These are phyloP conservation scores for Drosophila cardini DNA, from an alignment of 1,140 invertebrate species.

Conservation along the genomic window DNA sequence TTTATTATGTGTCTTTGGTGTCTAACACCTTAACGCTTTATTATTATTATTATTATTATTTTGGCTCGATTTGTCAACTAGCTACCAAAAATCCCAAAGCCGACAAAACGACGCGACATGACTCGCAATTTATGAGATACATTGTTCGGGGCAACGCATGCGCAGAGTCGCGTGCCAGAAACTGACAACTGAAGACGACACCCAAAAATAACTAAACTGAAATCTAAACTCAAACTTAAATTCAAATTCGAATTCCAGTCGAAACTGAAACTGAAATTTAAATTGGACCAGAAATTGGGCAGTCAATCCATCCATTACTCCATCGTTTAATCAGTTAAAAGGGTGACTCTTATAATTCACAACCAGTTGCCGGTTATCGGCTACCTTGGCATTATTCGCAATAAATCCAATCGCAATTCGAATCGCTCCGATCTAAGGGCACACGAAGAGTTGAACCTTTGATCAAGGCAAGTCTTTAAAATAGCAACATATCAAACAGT, in stretches of 20 bases:
- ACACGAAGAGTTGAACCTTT: slow-evolving; percentile 8
- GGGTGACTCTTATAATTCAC: slow-evolving; percentile 51
- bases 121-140: slow-evolving; percentile 43
- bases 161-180: slow-evolving; percentile 63
- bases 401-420: slow-evolving; percentile 19
- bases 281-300: background rate
- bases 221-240: slow-evolving; percentile 22
- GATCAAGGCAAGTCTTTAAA: slow-evolving; percentile 5
- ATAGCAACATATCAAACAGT: background rate
- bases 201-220: slow-evolving; percentile 16
- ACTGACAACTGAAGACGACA: slow-evolving; percentile 2
- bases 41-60: slow-evolving; percentile 32
- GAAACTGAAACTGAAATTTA: background rate
- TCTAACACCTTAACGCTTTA: slow-evolving; percentile 43
- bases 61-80: slow-evolving; percentile 31
- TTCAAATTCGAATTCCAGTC: slow-evolving; percentile 10
- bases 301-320: background rate
- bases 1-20: slow-evolving; percentile 15
- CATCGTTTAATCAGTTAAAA: slow-evolving; percentile 16
- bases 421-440: slow-evolving; percentile 25
- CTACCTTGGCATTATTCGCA: slow-evolving; percentile 60
- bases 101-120: slow-evolving; percentile 58
- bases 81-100: slow-evolving; percentile 42
- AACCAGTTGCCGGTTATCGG: slow-evolving; percentile 8
- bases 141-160: slow-evolving; percentile 33